Conservation (phyloP, 2,113 vertebrate species). For the Martes martes region DNA sequence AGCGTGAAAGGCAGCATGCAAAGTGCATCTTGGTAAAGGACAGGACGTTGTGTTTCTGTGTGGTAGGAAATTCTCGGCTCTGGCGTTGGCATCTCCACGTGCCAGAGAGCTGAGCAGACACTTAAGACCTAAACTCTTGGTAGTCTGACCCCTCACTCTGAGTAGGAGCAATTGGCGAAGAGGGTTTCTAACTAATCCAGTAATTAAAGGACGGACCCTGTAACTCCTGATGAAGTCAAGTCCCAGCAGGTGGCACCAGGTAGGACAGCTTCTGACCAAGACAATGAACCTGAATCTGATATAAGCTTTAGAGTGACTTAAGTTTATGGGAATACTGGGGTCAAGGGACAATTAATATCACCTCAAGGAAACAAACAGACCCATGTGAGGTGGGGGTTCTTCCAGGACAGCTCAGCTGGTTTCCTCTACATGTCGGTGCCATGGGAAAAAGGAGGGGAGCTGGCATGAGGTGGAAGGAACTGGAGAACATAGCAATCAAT, state of each 20-base stretch:
- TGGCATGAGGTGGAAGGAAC: not conserved
- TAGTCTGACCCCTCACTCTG: not conserved
- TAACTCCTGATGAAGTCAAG: not conserved
- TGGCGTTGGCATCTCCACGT: not conserved
- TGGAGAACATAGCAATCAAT: not conserved
- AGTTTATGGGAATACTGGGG: not conserved
- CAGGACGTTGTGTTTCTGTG: not conserved
- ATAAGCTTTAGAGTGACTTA: not conserved
- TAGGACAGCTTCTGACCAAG: too few species aligned
- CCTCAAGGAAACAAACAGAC: not conserved
- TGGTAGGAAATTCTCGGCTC: not conserved
- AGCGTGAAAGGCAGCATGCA: conserved; percentile 8
- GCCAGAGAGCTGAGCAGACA: not conserved
- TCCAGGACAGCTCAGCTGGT: not conserved
- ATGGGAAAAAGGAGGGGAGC: not conserved
- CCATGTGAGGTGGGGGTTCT: not conserved
- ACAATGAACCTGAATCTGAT: not conserved
- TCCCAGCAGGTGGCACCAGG: not conserved
- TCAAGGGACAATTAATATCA: not conserved
- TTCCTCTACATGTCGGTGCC: not conserved
- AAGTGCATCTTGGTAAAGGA: conserved; percentile 38
- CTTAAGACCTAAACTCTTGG: not conserved
- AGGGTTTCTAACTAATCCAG: not conserved
- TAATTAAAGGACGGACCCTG: not conserved
- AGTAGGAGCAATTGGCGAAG: not conserved